Conservation (phyloP, 1,140 invertebrate genomes). For the Temnothorax longispinosus region DNA sequence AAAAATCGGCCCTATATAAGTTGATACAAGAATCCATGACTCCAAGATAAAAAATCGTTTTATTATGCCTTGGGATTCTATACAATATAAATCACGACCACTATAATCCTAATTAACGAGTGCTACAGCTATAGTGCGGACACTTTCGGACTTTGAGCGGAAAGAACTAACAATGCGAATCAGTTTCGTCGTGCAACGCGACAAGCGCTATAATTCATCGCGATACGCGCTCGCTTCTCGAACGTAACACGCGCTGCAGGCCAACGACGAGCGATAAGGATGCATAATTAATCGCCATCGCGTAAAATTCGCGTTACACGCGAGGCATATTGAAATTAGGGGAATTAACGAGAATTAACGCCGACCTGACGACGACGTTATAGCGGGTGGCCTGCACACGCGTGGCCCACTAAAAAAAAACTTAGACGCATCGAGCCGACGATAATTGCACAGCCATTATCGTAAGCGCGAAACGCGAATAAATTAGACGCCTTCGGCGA, state of each 20-base stretch:
- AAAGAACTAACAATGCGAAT: slow-evolving; percentile 18
- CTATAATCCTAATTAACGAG: neutral
- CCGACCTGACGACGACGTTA: neutral
- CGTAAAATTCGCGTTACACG: slow-evolving; percentile 33
- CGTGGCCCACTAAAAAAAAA: neutral
- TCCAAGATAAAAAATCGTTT: neutral
- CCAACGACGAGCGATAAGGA: slow-evolving; percentile 39
- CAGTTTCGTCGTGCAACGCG: slow-evolving; percentile 7
- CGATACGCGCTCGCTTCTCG: slow-evolving; percentile 30
- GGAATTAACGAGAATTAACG: slow-evolving; percentile 42
- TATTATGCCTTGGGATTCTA: neutral
- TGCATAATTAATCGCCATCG: slow-evolving; percentile 50
- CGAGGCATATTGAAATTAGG: slow-evolving; percentile 38
- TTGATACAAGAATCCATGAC: neutral
- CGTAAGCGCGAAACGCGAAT: slow-evolving; percentile 30
- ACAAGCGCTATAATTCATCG: slow-evolving; percentile 47
- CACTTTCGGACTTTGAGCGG: neutral
- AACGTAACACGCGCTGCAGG: slow-evolving; percentile 15
- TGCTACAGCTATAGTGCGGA: neutral
- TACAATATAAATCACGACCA: neutral
- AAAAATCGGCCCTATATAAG: neutral
- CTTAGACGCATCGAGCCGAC: slow-evolving; percentile 7
- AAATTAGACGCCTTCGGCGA: slow-evolving; percentile 17
- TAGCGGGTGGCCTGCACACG: neutral
- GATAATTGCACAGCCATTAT: slow-evolving; percentile 49